phyloP scores from a whole-genome alignment of 2,797 vertebrate species.

The Eutrigla gurnardus region DNA sequence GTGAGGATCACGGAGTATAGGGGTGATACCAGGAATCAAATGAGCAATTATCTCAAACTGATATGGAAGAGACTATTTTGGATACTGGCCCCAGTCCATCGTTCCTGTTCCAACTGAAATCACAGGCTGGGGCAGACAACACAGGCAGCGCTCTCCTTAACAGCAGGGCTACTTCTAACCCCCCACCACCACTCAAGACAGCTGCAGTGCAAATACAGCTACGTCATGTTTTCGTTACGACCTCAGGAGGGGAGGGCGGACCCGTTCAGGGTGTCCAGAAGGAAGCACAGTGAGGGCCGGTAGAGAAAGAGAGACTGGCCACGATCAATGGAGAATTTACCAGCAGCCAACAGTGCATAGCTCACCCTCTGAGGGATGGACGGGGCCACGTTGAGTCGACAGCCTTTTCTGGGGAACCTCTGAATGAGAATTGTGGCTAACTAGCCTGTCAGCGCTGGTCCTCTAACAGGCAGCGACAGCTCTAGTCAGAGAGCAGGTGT shows the following conservation, averaged over 20 bases:
- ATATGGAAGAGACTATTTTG: background rate
- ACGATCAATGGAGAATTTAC: slow-evolving; percentile 49
- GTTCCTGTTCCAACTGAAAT: background rate
- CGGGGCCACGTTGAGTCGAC: no score
- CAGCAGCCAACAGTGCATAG: slow-evolving; percentile 41
- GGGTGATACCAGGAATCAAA: background rate
- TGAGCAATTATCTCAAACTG: background rate
- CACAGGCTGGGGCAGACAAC: slow-evolving; percentile 4
- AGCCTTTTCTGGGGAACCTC: slow-evolving; percentile 22
- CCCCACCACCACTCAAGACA: slow-evolving; percentile 24
- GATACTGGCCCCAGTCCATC: background rate
- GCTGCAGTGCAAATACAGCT: slow-evolving; percentile 61
- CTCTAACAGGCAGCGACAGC: background rate
- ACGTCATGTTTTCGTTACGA: slow-evolving; percentile 58
- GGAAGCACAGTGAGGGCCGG: slow-evolving; percentile 20
- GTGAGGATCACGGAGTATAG: background rate
- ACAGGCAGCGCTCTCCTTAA: slow-evolving; percentile 19
- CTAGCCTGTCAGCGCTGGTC: background rate
- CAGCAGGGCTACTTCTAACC: slow-evolving; percentile 7
- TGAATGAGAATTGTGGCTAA: slow-evolving; percentile 4
- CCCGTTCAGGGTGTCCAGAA: background rate
- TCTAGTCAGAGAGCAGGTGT: background rate
- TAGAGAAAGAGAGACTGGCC: slow-evolving; percentile 14
- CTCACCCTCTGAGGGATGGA: slow-evolving; percentile 9
- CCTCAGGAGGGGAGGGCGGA: slow-evolving; percentile 46